Evolutionary conservation across 1,140 invertebrate genomes (phyloP).

Genomic region (Thaumatotibia leucotreta): DNA sequence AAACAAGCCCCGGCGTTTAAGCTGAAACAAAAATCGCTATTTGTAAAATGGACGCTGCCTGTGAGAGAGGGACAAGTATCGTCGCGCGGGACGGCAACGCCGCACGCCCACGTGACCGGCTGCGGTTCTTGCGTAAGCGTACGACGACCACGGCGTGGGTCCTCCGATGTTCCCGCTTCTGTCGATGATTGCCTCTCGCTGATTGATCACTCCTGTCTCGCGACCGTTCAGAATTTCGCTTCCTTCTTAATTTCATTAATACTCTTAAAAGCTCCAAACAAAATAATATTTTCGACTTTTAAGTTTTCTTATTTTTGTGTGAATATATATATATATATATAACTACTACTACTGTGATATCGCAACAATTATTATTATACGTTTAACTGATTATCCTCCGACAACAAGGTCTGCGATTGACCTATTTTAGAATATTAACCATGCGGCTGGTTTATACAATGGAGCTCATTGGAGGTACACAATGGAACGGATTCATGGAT

Average conservation of each 20-base stretch:
- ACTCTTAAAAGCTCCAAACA: not conserved
- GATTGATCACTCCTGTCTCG: conserved; percentile 25
- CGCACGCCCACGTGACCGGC: conserved; percentile 65
- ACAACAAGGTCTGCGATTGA: not conserved
- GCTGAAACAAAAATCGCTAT: conserved; percentile 69
- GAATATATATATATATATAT: no score
- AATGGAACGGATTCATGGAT: conserved; percentile 16
- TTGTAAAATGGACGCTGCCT: conserved; percentile 50
- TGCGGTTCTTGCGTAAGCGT: conserved; percentile 71
- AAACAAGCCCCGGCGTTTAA: conserved; percentile 67
- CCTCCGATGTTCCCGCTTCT: conserved; percentile 29
- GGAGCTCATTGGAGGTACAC: not conserved
- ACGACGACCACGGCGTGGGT: conserved; percentile 53
- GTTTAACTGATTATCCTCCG: not conserved
- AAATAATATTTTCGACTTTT: not conserved
- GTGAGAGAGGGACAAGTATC: conserved; percentile 51
- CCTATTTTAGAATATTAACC: not conserved
- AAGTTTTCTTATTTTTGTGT: no score
- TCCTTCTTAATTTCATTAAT: not conserved
- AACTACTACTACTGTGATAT: no score
- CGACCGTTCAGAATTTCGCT: not conserved
- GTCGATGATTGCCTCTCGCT: conserved; percentile 37
- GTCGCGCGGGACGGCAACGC: conserved; percentile 56
- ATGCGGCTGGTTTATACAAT: not conserved
- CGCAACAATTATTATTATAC: no score